Percentiles rank a stretch among this genome's conserved stretches.
These are phyloP conservation scores for Holcopasites calliopsidis DNA, from an alignment of 1,140 invertebrate genomes.

Conservation along the genomic window DNA sequence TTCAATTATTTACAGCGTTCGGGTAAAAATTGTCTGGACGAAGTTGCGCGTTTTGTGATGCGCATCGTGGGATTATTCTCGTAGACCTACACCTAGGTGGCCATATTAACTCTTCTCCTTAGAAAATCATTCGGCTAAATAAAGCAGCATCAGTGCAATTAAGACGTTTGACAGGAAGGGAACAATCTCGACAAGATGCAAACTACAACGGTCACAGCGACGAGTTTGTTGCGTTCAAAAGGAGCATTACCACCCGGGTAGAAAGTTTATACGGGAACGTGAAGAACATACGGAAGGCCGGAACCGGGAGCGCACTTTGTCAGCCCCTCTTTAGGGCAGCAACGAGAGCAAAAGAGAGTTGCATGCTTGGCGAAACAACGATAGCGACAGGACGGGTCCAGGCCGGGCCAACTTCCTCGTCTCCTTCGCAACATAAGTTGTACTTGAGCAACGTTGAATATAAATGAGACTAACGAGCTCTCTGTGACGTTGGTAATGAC, in stretches of 20 bases:
- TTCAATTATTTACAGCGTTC: too few relatives aligned
- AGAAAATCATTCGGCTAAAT: background rate
- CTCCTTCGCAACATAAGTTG: conserved; percentile 57
- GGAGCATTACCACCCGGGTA: conserved; percentile 36
- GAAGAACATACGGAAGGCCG: conserved; percentile 44
- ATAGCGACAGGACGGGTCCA: conserved; percentile 47
- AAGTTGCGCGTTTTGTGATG: too few relatives aligned
- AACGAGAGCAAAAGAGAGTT: conserved; percentile 27
- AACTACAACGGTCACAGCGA: background rate
- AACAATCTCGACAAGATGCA: conserved; percentile 9
- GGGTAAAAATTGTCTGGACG: too few relatives aligned
- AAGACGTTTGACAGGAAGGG: conserved; percentile 22
- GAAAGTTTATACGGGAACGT: conserved; percentile 41
- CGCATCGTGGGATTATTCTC: too few relatives aligned
- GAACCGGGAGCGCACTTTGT: conserved; percentile 32
- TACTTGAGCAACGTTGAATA: conserved; percentile 66
- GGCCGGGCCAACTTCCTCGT: conserved; percentile 49
- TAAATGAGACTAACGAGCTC: conserved; percentile 80
- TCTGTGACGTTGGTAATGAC: conserved; percentile 78
- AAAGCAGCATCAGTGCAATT: too few relatives aligned
- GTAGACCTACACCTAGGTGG: too few relatives aligned
- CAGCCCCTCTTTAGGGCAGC: conserved; percentile 12
- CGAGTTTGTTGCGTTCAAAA: conserved; percentile 46
- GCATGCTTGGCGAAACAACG: conserved; percentile 20
- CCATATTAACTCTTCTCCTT: too few relatives aligned